A percentile compares a stretch with the other conserved stretches of the same genome.
Evolutionary conservation across 2,888 invertebrate genomes (phyloP).

Genomic region (Mythimna albipuncta): DNA sequence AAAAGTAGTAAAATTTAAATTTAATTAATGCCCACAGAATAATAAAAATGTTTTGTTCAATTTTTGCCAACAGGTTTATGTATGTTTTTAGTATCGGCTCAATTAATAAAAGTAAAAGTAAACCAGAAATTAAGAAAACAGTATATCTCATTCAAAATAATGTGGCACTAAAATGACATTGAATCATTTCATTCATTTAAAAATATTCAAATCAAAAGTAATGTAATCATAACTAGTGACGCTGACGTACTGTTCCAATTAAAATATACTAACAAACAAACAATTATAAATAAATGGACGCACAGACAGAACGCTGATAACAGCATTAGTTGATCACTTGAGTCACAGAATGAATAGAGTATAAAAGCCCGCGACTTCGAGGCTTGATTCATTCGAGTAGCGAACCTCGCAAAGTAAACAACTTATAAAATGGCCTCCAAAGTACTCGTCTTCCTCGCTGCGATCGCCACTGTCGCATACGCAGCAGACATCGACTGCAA

Average conservation of each 20-base stretch:
- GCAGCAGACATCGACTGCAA: slow-evolving; percentile 51
- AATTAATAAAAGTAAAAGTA: background rate
- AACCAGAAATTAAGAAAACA: background rate
- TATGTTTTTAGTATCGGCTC: too few relatives aligned
- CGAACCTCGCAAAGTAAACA: slow-evolving; percentile 24
- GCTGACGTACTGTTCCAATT: slow-evolving; percentile 28
- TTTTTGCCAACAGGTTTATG: too few relatives aligned
- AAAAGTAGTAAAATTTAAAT: too few relatives aligned
- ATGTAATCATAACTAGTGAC: background rate
- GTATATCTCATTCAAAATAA: background rate
- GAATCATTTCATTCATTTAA: slow-evolving; percentile 6
- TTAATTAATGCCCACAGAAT: too few relatives aligned
- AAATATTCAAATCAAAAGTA: background rate
- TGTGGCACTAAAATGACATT: background rate
- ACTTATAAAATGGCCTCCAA: slow-evolving; percentile 65
- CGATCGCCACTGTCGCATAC: slow-evolving; percentile 30
- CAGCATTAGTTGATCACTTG: slow-evolving; percentile 8
- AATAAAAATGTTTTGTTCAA: too few relatives aligned
- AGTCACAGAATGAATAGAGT: slow-evolving; percentile 34
- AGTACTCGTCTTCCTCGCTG: slow-evolving; percentile 53
- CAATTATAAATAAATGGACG: slow-evolving; percentile 42
- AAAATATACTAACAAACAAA: slow-evolving; percentile 31
- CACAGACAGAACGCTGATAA: slow-evolving; percentile 12
- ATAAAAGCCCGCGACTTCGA: slow-evolving; percentile 41
- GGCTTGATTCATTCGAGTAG: slow-evolving; percentile 55